phyloP scores from a whole-genome alignment of 2,797 vertebrate genomes.

The Hozukius guyotensis region DNA sequence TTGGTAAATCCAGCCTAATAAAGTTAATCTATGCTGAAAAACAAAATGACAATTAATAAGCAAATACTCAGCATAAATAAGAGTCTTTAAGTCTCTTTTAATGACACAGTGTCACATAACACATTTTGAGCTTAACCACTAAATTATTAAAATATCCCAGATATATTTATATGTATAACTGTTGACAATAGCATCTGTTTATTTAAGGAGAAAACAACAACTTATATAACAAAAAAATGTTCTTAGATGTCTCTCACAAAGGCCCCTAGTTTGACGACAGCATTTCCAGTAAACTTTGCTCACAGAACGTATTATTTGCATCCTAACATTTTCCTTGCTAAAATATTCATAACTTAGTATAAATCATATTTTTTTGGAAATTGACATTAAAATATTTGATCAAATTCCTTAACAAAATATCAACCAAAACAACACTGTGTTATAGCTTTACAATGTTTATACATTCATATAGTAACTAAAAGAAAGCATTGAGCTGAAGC shows the following conservation, averaged over 20 bases:
- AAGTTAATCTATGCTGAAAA: not conserved
- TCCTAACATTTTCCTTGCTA: not conserved
- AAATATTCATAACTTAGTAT: constrained; percentile 64
- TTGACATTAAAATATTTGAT: constrained; percentile 34
- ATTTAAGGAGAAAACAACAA: constrained; percentile 5
- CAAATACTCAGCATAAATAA: constrained; percentile 1
- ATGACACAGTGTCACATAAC: not conserved
- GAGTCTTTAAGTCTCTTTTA: constrained; percentile 14
- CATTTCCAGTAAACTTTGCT: constrained; percentile 35
- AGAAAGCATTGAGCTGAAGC: constrained; percentile 41
- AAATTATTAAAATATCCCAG: not conserved
- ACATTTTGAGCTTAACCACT: not conserved
- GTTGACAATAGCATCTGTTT: not conserved
- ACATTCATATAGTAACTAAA: constrained; percentile 67
- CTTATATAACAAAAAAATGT: not conserved
- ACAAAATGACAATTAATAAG: not conserved
- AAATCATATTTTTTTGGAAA: constrained; percentile 30
- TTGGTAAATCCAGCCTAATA: not conserved
- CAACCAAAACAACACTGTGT: not conserved
- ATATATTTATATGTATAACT: constrained; percentile 8
- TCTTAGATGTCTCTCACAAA: not conserved
- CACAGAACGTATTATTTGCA: constrained; percentile 3
- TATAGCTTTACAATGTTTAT: constrained; percentile 60
- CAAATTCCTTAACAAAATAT: constrained; percentile 30
- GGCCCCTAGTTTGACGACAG: constrained; percentile 75